Evolutionary conservation across 2,113 vertebrate species (phyloP).

Genomic region (Bufo bufo): DNA sequence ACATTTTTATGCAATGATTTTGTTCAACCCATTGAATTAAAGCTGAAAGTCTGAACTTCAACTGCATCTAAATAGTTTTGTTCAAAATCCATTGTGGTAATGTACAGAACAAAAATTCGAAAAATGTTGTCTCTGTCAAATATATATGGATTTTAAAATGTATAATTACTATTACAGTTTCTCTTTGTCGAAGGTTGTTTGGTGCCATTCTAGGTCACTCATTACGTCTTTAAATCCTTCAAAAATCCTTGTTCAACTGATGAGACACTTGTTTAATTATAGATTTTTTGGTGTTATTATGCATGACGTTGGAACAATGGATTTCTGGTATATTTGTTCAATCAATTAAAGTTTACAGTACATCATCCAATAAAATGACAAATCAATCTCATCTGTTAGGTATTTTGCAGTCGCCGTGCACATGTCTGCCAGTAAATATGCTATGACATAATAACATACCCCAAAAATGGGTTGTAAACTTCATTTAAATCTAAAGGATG

Average conservation of each 20-base stretch:
- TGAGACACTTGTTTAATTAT: neutral
- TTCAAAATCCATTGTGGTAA: no score
- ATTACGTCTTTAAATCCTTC: slow-evolving; percentile 22
- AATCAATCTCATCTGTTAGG: neutral
- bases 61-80: no score
- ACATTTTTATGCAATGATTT: no score
- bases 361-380: slow-evolving; percentile 11
- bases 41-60: no score
- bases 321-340: neutral
- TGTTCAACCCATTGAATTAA: no score
- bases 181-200: neutral
- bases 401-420: neutral
- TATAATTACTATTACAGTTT: no score
- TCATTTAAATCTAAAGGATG: neutral
- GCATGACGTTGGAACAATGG: slow-evolving; percentile 24
- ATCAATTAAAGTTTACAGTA: slow-evolving; percentile 8
- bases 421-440: neutral
- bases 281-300: neutral
- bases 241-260: neutral
- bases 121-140: no score
- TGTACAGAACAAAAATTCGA: no score
- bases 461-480: neutral
- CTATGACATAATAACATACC: neutral
- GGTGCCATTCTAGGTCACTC: neutral
- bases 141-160: no score